These are phyloP conservation scores for Pristiophorus japonicus DNA, from an alignment of 2,113 vertebrate species.

Conservation along the genomic window DNA sequence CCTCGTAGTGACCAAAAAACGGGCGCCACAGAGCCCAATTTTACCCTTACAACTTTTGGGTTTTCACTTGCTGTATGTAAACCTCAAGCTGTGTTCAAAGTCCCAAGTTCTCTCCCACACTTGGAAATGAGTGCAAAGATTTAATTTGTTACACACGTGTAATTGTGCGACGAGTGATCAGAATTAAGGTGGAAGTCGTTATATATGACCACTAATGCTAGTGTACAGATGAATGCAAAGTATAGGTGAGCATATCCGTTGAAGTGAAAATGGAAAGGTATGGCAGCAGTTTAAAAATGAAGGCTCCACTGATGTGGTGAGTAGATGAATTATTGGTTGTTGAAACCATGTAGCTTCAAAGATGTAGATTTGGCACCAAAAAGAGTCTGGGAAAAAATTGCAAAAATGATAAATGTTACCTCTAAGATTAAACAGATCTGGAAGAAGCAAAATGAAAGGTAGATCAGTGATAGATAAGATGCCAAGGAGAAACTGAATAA, in stretches of 20 bases:
- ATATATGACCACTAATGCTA: not conserved
- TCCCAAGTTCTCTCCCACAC: not conserved
- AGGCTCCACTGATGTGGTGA: conserved; percentile 20
- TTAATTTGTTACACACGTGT: no score
- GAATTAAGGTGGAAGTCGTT: not conserved
- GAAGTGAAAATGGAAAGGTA: not conserved
- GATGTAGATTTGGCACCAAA: not conserved
- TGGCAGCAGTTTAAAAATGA: not conserved
- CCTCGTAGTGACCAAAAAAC: not conserved
- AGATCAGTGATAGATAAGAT: conserved; percentile 5
- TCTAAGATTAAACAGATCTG: conserved; percentile 24
- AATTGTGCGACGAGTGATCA: not conserved
- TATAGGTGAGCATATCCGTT: not conserved
- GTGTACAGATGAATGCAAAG: not conserved
- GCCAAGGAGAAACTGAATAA: not conserved
- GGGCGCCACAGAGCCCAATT: not conserved
- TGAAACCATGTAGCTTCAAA: conserved; percentile 22
- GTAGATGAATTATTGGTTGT: not conserved
- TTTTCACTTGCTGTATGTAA: not conserved
- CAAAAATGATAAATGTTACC: conserved; percentile 25
- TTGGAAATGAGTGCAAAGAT: not conserved
- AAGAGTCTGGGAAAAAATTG: not conserved
- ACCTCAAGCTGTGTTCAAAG: not conserved
- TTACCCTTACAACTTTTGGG: not conserved
- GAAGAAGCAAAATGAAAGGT: conserved; percentile 21